Evolutionary conservation across 2,888 invertebrate genomes (phyloP).

Genomic region (Didymodactylos carnosus): DNA sequence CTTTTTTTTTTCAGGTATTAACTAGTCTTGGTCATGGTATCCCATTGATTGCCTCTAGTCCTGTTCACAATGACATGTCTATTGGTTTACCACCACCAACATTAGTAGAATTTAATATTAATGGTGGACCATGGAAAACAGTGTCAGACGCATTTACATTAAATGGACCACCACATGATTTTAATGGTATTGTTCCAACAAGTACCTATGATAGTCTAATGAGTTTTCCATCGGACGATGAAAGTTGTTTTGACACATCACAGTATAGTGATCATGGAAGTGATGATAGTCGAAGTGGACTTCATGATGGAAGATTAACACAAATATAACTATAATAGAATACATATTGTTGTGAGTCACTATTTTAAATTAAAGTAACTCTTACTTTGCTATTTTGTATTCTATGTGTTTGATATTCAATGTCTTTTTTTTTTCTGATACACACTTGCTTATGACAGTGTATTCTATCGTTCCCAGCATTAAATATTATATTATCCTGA

Average conservation of each 20-base stretch:
- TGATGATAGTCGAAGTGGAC: neutral
- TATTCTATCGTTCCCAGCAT: too few relatives aligned
- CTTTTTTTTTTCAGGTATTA: too few relatives aligned
- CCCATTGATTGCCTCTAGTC: conserved; percentile 83
- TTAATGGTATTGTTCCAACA: neutral
- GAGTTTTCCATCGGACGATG: neutral
- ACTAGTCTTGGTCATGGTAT: conserved; percentile 86
- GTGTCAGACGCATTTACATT: neutral
- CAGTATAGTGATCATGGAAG: neutral
- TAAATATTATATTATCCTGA: too few relatives aligned
- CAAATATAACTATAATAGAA: too few relatives aligned
- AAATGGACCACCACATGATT: neutral
- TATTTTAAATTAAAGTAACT: too few relatives aligned
- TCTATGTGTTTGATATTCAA: too few relatives aligned
- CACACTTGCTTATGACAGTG: too few relatives aligned
- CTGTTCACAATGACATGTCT: conserved; percentile 36
- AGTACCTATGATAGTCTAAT: neutral
- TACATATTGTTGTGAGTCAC: too few relatives aligned
- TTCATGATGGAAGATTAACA: too few relatives aligned
- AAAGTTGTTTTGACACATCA: neutral
- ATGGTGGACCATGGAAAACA: neutral
- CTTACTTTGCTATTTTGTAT: too few relatives aligned
- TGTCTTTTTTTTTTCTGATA: too few relatives aligned
- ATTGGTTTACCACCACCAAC: neutral
- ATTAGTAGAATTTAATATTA: neutral